phyloP scores from a whole-genome alignment of 2,888 invertebrate genomes.

The Lasioglossum calceatum region DNA sequence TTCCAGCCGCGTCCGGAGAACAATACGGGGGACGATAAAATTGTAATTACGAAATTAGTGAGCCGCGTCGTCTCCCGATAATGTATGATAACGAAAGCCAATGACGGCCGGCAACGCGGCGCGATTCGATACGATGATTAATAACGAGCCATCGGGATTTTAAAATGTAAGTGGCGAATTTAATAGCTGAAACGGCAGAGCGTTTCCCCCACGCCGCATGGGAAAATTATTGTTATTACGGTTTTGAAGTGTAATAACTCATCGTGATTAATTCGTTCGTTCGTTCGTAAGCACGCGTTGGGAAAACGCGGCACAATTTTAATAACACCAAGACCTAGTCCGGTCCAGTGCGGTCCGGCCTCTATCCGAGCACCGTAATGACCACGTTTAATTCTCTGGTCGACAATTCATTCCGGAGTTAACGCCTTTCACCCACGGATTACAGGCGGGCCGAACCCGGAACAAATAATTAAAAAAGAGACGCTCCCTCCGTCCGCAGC shows the following conservation, averaged over 20 bases:
- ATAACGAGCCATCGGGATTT: slow-evolving; percentile 51
- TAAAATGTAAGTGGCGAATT: slow-evolving; percentile 55
- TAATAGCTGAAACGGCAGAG: slow-evolving; percentile 46
- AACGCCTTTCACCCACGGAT: slow-evolving; percentile 20
- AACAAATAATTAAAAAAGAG: slow-evolving; percentile 33
- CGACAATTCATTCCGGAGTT: slow-evolving; percentile 28
- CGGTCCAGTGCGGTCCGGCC: not conserved
- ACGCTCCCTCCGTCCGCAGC: not conserved
- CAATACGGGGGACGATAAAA: slow-evolving; percentile 20
- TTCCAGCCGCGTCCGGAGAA: not conserved
- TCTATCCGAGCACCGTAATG: slow-evolving; percentile 3
- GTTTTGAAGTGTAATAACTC: slow-evolving; percentile 63
- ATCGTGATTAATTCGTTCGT: slow-evolving; percentile 59
- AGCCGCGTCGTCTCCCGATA: not conserved
- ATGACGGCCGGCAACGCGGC: slow-evolving; percentile 26
- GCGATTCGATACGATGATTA: slow-evolving; percentile 48
- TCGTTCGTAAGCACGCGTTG: slow-evolving; percentile 21
- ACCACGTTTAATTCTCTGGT: slow-evolving; percentile 40
- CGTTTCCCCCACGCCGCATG: slow-evolving; percentile 3
- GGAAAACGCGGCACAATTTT: slow-evolving; percentile 46
- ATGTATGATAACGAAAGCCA: slow-evolving; percentile 43
- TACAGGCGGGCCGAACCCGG: not conserved
- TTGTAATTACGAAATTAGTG: slow-evolving; percentile 22
- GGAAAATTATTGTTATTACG: slow-evolving; percentile 63
- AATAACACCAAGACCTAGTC: slow-evolving; percentile 40